A percentile compares a stretch with the other conserved stretches of the same genome.
Evolutionary conservation across 2,113 vertebrate genomes (phyloP).

Genomic region (Forbesichthys agassizii): DNA sequence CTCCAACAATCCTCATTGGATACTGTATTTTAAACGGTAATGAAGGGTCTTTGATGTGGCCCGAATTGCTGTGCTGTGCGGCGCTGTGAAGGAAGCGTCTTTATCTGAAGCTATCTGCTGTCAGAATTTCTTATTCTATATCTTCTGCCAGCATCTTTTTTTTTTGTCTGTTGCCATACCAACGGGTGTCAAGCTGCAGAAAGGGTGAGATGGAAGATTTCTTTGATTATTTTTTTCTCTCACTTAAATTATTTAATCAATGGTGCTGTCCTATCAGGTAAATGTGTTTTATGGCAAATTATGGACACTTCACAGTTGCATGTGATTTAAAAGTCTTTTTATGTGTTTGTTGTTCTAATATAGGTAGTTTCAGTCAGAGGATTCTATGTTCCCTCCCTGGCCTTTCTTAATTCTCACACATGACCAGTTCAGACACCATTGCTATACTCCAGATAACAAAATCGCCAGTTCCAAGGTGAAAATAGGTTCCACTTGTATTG

Average conservation of each 20-base stretch:
- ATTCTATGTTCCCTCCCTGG: conserved; percentile 54
- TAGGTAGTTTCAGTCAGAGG: conserved; percentile 31
- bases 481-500: conserved; percentile 29
- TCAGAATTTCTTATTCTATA: conserved; percentile 52
- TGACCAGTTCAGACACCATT: background rate
- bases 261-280: conserved; percentile 59
- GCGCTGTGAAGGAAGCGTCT: conserved; percentile 35
- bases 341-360: background rate
- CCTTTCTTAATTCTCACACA: background rate
- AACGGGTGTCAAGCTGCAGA: conserved; percentile 60
- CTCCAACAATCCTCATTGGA: conserved; percentile 18
- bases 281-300: conserved; percentile 26
- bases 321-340: conserved; percentile 31
- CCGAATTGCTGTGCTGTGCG: conserved; percentile 39
- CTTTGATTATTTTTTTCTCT: background rate
- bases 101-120: conserved; percentile 56
- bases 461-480: conserved; percentile 1
- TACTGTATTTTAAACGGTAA: conserved; percentile 21
- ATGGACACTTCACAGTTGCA: background rate
- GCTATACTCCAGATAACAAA: background rate
- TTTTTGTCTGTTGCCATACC: conserved; percentile 76
- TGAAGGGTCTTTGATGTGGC: conserved; percentile 38
- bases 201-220: conserved; percentile 64
- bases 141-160: conserved; percentile 64
- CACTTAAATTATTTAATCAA: conserved; percentile 31